Base-by-base conservation (phyloP, 2,797 vertebrate genomes). In the Sandelia bainsii region DNA sequence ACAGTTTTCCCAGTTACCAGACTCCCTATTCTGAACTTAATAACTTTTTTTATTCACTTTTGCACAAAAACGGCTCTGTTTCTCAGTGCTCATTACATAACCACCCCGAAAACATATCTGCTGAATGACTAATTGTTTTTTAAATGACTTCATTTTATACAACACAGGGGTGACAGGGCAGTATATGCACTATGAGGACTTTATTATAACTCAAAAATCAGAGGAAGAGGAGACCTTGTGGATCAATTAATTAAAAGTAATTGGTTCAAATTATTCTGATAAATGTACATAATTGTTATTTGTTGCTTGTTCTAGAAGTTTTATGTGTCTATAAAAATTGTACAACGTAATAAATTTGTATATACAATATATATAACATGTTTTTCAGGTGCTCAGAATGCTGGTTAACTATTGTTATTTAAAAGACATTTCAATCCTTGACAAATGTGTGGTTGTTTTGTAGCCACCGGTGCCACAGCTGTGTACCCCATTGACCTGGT, bases 401-500 rank as follows among this genome's bases (percentile, higher is more conserved):
- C n/a, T 25, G 32, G 23, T 7, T 42, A 71, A 20, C 27, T 4
- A 5, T 53, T 40, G 1, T 56, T 20, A 37, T 6, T 23, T 1
- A 29, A 61, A 25, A 14, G 40, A 17, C 3, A 56, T 39, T 66
- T 52, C 9, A 22, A 27, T 39, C 19, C 5, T 23, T 53, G 11
- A 27, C 14, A 16, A 23, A 52, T 60, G 13, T 75, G 60, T 68
- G 76, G 84, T 70, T 84, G 48, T 81, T 62, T 88, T 81, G 3
- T 57, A 98, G 97, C 97, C 84, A 96, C 98, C 51, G 97, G 97
- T 34, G 98, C 97, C 68, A 99, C 97, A 0, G 97, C 97, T 0
- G 97, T 99, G 0, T 99, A 98, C 80, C 96, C 98, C 73, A 98
- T 98, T 66, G 98, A 99, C 87, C 94, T 98, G 92, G 97, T 99